Conservation (phyloP, 2,888 invertebrate species). For the Hipparchia sbordonii region DNA sequence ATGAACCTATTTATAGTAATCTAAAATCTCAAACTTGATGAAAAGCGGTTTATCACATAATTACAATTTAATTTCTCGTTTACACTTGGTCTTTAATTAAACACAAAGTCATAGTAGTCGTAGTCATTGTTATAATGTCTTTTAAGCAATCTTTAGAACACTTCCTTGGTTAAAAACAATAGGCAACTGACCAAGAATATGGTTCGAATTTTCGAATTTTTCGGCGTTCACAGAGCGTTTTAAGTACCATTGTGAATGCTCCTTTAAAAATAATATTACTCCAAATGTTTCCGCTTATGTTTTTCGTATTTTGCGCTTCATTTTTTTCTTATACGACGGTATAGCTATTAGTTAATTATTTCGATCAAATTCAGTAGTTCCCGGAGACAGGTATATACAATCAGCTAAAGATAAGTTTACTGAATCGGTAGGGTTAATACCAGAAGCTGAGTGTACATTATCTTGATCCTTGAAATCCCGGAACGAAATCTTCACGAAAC, state of each 20-base stretch:
- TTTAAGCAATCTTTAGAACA: not conserved
- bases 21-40: slow-evolving; percentile 44
- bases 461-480: not conserved
- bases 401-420: slow-evolving; percentile 10
- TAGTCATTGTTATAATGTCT: not conserved
- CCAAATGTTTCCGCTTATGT: slow-evolving; percentile 1
- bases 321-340: not conserved
- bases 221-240: not conserved
- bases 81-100: not conserved
- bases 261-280: not conserved
- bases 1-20: slow-evolving; percentile 57
- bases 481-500: not conserved
- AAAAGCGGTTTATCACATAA: slow-evolving; percentile 20
- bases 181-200: not conserved
- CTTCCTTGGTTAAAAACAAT: not conserved
- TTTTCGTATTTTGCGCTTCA: not conserved
- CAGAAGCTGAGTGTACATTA: slow-evolving; percentile 1
- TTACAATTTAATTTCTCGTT: not conserved
- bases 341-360: not conserved
- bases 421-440: not conserved
- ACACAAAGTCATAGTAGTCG: not conserved
- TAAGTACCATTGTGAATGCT: slow-evolving; percentile 15
- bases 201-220: not conserved
- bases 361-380: not conserved
- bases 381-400: not conserved